Percentiles rank a stretch among this genome's conserved stretches.
Evolutionary conservation across 1,140 invertebrate species (phyloP).

Genomic region (Elymnias hypermnestra): DNA sequence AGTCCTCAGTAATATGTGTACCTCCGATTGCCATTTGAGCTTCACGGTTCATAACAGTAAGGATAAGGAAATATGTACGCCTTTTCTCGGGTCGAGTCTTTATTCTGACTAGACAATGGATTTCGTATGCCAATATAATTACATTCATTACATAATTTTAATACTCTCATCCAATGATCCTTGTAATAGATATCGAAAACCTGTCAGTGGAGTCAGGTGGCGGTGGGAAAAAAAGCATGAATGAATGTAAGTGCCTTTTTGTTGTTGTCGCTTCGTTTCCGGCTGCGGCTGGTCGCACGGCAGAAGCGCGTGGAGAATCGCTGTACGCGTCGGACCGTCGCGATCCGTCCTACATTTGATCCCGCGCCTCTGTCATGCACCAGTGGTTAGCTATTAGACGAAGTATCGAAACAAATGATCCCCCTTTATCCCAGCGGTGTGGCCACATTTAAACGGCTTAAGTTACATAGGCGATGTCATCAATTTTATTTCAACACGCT

Average conservation of each 20-base stretch:
- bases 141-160: conserved; percentile 6
- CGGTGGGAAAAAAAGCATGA: conserved; percentile 58
- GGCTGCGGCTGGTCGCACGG: conserved; percentile 54
- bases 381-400: conserved; percentile 42
- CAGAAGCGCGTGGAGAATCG: conserved; percentile 64
- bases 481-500: no score
- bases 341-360: conserved; percentile 26
- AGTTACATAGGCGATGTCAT: no score
- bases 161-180: conserved; percentile 28
- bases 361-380: conserved; percentile 31
- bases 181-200: conserved; percentile 47
- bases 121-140: no score
- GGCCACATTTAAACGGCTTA: no score
- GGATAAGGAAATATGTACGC: no score
- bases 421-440: no score
- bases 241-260: conserved; percentile 71
- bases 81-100: no score
- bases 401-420: conserved; percentile 38
- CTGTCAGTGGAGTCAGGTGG: conserved; percentile 40
- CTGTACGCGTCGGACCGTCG: conserved; percentile 60
- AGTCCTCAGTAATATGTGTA: no score
- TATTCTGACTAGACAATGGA: no score
- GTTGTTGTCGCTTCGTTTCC: conserved; percentile 68
- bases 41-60: no score
- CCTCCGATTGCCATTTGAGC: no score